These are phyloP conservation scores for Chelon labrosus DNA, from an alignment of 2,797 vertebrate genomes.

Conservation along the genomic window DNA sequence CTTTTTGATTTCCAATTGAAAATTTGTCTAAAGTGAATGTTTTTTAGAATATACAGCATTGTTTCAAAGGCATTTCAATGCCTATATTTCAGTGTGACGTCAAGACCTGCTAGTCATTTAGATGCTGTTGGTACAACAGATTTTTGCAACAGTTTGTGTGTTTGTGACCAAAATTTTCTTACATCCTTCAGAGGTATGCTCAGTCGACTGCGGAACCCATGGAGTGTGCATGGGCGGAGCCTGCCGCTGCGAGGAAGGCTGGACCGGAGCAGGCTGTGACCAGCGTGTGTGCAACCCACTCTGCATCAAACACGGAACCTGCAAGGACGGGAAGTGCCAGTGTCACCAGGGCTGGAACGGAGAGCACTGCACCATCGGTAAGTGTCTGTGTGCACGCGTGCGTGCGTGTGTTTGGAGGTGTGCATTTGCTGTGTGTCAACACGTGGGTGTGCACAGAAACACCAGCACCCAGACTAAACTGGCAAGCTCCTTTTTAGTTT, in stretches of 20 bases:
- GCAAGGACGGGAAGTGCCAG: constrained; percentile 99
- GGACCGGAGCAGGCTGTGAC: constrained; percentile 96
- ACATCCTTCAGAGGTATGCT: constrained; percentile 93
- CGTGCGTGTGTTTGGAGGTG: constrained; percentile 29
- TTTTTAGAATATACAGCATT: not conserved
- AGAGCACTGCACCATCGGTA: constrained; percentile 99
- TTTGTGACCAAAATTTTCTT: constrained; percentile 20
- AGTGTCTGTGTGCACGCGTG: constrained; percentile 55
- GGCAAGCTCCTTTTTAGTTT: constrained; percentile 64
- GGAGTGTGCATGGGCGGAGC: constrained; percentile 97
- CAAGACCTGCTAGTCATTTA: constrained; percentile 1
- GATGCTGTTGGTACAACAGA: constrained; percentile 3
- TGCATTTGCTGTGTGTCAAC: constrained; percentile 53
- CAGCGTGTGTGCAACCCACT: constrained; percentile 98
- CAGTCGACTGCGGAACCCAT: constrained; percentile 98
- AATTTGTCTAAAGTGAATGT: not conserved
- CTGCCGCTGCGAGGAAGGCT: constrained; percentile 98
- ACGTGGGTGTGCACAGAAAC: constrained; percentile 60
- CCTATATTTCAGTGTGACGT: too few relatives aligned
- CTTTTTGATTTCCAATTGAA: not conserved
- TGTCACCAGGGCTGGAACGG: constrained; percentile 99
- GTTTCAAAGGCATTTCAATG: not conserved
- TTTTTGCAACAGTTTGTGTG: not conserved
- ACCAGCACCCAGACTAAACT: constrained; percentile 60
- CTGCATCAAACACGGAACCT: constrained; percentile 97